These are phyloP conservation scores for Watersipora subatra DNA, from an alignment of 1,140 invertebrate genomes.

Conservation along the genomic window DNA sequence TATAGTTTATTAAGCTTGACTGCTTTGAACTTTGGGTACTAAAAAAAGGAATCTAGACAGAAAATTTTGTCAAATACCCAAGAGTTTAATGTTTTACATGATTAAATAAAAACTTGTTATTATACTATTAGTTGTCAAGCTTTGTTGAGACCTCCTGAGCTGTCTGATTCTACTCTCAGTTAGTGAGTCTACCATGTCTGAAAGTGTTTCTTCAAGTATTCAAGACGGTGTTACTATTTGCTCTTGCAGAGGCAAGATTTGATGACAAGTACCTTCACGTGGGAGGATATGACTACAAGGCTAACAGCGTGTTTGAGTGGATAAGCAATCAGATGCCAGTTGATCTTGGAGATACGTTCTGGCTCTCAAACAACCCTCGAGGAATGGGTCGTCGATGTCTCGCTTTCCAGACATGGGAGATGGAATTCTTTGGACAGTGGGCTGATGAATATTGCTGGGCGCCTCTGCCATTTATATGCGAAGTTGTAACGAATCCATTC, in stretches of 20 bases:
- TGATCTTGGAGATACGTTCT: background rate
- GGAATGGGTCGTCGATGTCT: background rate
- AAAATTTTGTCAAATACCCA: too few species aligned
- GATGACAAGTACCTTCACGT: constrained; percentile 2
- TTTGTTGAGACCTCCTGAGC: too few species aligned
- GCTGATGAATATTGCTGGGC: constrained; percentile 2
- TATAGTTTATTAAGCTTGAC: too few species aligned
- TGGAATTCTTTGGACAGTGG: background rate
- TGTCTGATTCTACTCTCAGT: too few species aligned
- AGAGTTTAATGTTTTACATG: too few species aligned
- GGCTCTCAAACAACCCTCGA: background rate
- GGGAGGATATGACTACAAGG: background rate
- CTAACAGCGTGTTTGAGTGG: background rate
- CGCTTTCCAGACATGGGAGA: background rate
- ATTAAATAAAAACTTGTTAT: too few species aligned
- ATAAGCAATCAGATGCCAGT: background rate
- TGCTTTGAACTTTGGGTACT: too few species aligned
- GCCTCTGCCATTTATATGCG: background rate
- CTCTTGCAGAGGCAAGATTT: background rate
- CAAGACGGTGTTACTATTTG: too few species aligned
- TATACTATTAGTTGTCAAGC: too few species aligned
- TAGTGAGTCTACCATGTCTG: too few species aligned
- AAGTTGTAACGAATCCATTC: background rate
- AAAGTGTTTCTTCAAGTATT: too few species aligned
- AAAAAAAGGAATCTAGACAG: too few species aligned